Evolutionary conservation across 2,113 vertebrate genomes (phyloP).

Genomic region (Crocuta crocuta): DNA sequence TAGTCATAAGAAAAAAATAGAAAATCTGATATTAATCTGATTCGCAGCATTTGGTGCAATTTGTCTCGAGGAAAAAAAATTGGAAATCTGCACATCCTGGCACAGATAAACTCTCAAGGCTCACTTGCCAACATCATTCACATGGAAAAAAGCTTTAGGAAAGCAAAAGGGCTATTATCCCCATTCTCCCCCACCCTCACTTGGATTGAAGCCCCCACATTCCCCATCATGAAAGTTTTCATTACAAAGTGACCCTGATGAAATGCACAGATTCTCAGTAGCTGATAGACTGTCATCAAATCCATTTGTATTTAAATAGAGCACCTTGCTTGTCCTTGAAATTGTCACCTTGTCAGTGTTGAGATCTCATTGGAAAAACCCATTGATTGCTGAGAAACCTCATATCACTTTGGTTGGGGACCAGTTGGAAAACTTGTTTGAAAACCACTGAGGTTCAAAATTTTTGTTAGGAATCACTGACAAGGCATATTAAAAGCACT

Average conservation of each 20-base stretch:
- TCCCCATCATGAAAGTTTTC: not conserved
- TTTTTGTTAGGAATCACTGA: conserved; percentile 43
- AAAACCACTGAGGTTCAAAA: conserved; percentile 46
- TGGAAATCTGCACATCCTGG: not conserved
- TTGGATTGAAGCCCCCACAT: not conserved
- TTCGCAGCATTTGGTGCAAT: not conserved
- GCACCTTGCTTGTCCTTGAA: conserved; percentile 37
- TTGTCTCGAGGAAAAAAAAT: not conserved
- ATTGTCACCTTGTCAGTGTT: conserved; percentile 46
- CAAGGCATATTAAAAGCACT: not conserved
- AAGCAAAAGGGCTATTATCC: not conserved
- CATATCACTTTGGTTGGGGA: not conserved
- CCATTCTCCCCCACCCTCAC: not conserved
- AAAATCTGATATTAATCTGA: not conserved
- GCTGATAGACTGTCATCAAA: not conserved
- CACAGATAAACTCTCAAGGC: not conserved
- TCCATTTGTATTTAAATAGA: conserved; percentile 58
- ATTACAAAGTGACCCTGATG: not conserved
- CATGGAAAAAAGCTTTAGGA: conserved; percentile 7
- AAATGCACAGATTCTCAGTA: not conserved
- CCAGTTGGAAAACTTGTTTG: conserved; percentile 41
- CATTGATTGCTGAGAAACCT: conserved; percentile 26
- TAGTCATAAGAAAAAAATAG: not conserved
- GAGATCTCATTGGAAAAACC: conserved; percentile 52
- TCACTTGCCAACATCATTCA: not conserved